These are phyloP conservation scores for Sternotherus odoratus DNA, from an alignment of 2,797 vertebrate species.

Conservation along the genomic window DNA sequence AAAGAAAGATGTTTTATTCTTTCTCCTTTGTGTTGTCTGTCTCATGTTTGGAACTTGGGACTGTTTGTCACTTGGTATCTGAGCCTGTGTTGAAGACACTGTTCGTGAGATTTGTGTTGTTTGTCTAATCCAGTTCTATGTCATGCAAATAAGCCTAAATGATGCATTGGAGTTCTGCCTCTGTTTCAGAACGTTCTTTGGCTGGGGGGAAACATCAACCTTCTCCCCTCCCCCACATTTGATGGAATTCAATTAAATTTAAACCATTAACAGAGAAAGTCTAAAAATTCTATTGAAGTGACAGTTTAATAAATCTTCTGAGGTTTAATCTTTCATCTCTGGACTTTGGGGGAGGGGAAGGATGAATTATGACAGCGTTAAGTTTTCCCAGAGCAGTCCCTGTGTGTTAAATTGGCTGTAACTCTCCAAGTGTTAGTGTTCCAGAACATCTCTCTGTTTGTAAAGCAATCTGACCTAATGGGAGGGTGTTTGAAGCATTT, in stretches of 20 bases:
- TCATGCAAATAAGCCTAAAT: conserved; percentile 61
- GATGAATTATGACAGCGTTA: conserved; percentile 74
- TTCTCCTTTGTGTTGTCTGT: conserved; percentile 68
- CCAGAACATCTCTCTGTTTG: conserved; percentile 53
- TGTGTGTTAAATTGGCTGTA: conserved; percentile 63
- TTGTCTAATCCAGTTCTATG: conserved; percentile 63
- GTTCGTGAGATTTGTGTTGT: conserved; percentile 71
- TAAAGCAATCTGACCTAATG: conserved; percentile 54
- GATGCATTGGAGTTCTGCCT: conserved; percentile 25
- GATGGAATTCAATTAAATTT: conserved; percentile 72
- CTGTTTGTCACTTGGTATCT: conserved; percentile 64
- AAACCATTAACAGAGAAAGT: conserved; percentile 74
- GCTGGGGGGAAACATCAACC: neutral
- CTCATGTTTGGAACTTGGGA: conserved; percentile 64
- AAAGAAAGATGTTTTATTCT: conserved; percentile 46
- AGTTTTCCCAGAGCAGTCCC: conserved; percentile 61
- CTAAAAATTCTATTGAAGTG: conserved; percentile 78
- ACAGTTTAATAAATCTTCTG: conserved; percentile 77
- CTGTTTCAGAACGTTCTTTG: conserved; percentile 55
- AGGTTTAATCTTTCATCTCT: conserved; percentile 74
- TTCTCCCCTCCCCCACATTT: conserved; percentile 19
- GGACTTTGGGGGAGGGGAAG: conserved; percentile 18
- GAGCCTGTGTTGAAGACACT: conserved; percentile 60
- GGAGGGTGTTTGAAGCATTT: neutral
- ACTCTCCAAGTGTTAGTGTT: conserved; percentile 17